phyloP scores from a whole-genome alignment of 2,888 invertebrate genomes.

The Rhagonycha fulva region DNA sequence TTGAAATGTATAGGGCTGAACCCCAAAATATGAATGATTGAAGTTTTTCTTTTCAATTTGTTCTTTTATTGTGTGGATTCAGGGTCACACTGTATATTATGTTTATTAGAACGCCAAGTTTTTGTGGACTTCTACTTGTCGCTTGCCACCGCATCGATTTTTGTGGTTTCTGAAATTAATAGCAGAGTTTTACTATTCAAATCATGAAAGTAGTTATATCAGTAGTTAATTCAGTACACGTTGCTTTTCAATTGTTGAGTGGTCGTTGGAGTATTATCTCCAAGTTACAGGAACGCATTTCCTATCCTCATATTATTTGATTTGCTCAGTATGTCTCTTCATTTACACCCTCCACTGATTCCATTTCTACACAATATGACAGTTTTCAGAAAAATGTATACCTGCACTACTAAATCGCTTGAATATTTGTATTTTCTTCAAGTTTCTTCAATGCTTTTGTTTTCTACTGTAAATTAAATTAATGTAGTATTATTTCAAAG shows the following conservation, averaged over 20 bases:
- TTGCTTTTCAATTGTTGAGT: slow-evolving; percentile 22
- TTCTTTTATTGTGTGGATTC: background rate
- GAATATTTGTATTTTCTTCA: background rate
- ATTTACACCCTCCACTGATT: background rate
- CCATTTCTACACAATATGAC: background rate
- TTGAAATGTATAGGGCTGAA: too few species aligned
- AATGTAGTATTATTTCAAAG: slow-evolving; percentile 19
- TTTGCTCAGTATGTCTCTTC: background rate
- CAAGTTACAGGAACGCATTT: slow-evolving; percentile 8
- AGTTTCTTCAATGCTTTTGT: background rate
- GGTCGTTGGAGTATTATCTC: slow-evolving; percentile 19
- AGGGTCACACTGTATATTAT: background rate
- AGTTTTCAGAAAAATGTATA: background rate
- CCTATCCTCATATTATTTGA: background rate
- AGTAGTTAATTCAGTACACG: slow-evolving; percentile 21
- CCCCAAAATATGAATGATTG: too few species aligned
- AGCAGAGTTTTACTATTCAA: slow-evolving; percentile 19
- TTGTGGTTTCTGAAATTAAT: slow-evolving; percentile 13
- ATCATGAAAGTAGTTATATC: slow-evolving; percentile 11
- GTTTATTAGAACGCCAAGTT: background rate
- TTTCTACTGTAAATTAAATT: background rate
- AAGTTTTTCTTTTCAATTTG: too few species aligned
- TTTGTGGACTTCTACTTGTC: background rate
- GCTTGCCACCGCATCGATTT: background rate
- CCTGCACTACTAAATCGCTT: background rate